Evolutionary conservation across 1,140 invertebrate species (phyloP).

Genomic region (Bombus consobrinus): DNA sequence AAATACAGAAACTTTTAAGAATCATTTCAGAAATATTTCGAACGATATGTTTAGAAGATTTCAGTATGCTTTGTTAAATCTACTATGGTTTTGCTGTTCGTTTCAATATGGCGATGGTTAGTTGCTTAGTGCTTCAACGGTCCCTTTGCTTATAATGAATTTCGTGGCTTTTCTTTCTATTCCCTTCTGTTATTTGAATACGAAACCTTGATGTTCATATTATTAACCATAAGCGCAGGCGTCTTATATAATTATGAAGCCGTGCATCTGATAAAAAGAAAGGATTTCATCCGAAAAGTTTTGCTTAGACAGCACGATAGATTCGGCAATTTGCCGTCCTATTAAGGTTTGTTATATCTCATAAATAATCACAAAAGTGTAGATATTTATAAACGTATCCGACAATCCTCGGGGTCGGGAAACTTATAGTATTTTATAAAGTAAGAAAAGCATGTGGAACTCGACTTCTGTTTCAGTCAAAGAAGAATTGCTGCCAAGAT

Average conservation of each 20-base stretch:
- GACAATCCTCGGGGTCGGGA: background rate
- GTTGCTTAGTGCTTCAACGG: constrained; percentile 44
- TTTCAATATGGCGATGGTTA: constrained; percentile 66
- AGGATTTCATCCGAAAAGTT: constrained; percentile 14
- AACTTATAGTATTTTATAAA: background rate
- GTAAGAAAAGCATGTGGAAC: background rate
- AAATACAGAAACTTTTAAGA: background rate
- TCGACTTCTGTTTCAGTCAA: constrained; percentile 36
- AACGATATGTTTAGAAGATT: constrained; percentile 34
- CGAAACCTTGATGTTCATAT: constrained; percentile 34
- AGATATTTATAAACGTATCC: background rate
- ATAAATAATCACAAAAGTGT: background rate
- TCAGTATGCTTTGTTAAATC: constrained; percentile 33
- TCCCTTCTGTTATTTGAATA: constrained; percentile 28
- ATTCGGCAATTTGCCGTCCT: constrained; percentile 36
- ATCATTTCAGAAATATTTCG: background rate
- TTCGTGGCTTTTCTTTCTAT: constrained; percentile 20
- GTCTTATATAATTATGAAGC: constrained; percentile 18
- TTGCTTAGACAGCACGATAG: constrained; percentile 24
- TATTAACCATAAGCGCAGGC: background rate
- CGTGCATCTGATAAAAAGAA: background rate
- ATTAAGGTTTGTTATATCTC: constrained; percentile 38
- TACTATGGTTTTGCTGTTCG: constrained; percentile 35
- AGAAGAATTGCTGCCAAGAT: constrained; percentile 41
- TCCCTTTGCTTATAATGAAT: constrained; percentile 55